phyloP scores from a whole-genome alignment of 1,140 invertebrate species.

The Grapholita molesta region DNA sequence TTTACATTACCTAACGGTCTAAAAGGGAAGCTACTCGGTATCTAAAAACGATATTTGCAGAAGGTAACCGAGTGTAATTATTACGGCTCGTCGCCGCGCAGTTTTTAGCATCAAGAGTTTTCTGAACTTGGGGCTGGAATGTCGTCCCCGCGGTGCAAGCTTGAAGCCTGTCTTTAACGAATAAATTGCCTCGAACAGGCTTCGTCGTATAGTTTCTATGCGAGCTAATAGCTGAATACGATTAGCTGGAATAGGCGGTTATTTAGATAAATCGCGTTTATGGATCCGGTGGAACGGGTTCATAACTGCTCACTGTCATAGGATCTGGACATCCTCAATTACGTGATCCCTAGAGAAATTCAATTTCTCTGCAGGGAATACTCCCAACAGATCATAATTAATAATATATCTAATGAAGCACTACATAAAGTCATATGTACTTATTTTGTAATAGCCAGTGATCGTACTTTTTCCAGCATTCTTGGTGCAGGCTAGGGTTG shows the following conservation, averaged over 20 bases:
- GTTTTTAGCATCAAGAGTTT: slow-evolving; percentile 56
- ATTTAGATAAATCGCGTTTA: slow-evolving; percentile 58
- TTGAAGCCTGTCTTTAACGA: slow-evolving; percentile 56
- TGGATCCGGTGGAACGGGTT: slow-evolving; percentile 42
- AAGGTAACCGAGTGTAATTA: slow-evolving; percentile 2
- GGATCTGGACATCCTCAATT: slow-evolving; percentile 22
- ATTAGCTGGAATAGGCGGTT: slow-evolving; percentile 47
- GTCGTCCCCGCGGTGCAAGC: slow-evolving; percentile 51
- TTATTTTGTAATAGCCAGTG: too few relatives aligned
- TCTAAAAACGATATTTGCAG: slow-evolving; percentile 2
- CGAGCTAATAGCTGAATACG: slow-evolving; percentile 52
- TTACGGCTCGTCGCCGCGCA: slow-evolving; percentile 37
- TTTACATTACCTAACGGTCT: not conserved
- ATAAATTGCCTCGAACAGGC: slow-evolving; percentile 68
- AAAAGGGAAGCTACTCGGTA: not conserved
- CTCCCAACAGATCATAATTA: not conserved
- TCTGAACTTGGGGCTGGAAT: slow-evolving; percentile 59
- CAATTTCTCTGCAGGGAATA: not conserved
- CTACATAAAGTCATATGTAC: not conserved
- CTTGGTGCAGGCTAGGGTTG: too few relatives aligned
- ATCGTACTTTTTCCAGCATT: too few relatives aligned
- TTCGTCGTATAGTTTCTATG: slow-evolving; percentile 39
- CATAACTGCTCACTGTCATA: slow-evolving; percentile 33
- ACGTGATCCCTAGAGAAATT: not conserved
- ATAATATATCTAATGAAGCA: not conserved